A percentile compares a stretch with the other conserved stretches of the same genome.
phyloP scores from a whole-genome alignment of 2,797 vertebrate species.

The Xyrichtys novacula region DNA sequence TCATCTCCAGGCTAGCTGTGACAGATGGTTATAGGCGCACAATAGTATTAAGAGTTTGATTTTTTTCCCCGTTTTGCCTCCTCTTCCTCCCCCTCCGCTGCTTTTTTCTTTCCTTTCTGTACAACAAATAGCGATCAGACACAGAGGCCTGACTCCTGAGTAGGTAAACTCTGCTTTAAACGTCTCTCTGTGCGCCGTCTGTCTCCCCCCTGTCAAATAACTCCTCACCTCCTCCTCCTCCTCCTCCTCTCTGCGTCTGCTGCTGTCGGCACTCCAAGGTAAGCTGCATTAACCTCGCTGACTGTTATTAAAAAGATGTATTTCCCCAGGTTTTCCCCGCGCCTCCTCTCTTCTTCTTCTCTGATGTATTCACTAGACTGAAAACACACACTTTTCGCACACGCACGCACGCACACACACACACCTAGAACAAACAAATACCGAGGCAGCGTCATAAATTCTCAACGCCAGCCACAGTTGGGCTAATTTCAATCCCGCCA shows the following conservation, averaged over 20 bases:
- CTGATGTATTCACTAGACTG: conserved; percentile 49
- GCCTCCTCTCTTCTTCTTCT: conserved; percentile 47
- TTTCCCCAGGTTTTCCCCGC: conserved; percentile 87
- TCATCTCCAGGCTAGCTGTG: conserved; percentile 99
- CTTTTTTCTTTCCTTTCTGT: conserved; percentile 79
- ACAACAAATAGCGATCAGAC: conserved; percentile 97
- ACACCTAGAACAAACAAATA: conserved; percentile 82
- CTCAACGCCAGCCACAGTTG: conserved; percentile 90
- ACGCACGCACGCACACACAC: conserved; percentile 5
- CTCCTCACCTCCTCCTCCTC: conserved; percentile 40
- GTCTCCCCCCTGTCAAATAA: conserved; percentile 68
- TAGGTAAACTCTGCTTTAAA: conserved; percentile 90
- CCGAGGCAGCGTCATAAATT: conserved; percentile 92
- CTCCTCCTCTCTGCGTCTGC: conserved; percentile 28
- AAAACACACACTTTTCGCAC: conserved; percentile 10
- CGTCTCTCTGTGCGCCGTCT: conserved; percentile 58
- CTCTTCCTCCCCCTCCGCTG: conserved; percentile 1
- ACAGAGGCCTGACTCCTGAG: conserved; percentile 87
- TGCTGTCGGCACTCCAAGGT: conserved; percentile 91
- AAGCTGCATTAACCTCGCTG: conserved; percentile 98
- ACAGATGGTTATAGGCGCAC: conserved; percentile 99
- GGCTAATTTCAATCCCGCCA: conserved; percentile 90
- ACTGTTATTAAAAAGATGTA: conserved; percentile 98
- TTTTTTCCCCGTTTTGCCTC: conserved; percentile 71
- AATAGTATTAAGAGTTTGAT: conserved; percentile 99